Evolutionary conservation across 2,797 vertebrate genomes (phyloP).

Genomic region (Anabacerthia variegaticeps): DNA sequence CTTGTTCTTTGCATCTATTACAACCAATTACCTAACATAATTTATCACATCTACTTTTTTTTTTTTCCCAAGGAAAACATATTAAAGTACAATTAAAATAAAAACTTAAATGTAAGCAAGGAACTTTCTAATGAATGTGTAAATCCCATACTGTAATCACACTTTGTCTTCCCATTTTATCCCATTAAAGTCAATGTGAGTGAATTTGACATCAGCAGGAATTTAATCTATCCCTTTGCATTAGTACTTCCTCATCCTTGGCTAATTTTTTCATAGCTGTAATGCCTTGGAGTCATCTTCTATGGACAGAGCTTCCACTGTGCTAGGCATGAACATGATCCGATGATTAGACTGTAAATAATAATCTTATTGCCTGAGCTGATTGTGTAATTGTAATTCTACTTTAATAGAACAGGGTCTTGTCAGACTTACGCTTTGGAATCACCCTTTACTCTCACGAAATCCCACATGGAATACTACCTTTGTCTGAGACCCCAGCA

Average conservation of each 20-base stretch:
- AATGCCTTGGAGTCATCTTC: neutral
- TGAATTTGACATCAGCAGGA: neutral
- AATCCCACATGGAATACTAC: neutral
- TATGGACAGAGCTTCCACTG: neutral
- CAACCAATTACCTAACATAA: neutral
- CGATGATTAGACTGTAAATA: neutral
- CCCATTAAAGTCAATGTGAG: neutral
- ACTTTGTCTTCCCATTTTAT: neutral
- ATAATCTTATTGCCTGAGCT: neutral
- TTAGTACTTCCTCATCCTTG: neutral
- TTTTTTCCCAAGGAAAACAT: slow-evolving; percentile 1
- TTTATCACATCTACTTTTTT: slow-evolving; percentile 13
- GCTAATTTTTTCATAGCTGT: neutral
- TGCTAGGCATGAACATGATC: neutral
- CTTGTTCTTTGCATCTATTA: slow-evolving; percentile 8
- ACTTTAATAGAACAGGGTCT: neutral
- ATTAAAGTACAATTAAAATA: slow-evolving; percentile 42
- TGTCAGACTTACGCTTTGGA: neutral
- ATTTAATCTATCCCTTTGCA: neutral
- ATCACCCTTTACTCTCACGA: neutral
- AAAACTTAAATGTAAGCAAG: slow-evolving; percentile 31
- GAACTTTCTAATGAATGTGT: slow-evolving; percentile 19
- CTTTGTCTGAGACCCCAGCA: neutral
- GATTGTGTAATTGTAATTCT: neutral
- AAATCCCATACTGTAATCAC: slow-evolving; percentile 7